Percentiles rank a stretch among this genome's conserved stretches.
These are phyloP conservation scores for Aptenodytes forsteri DNA, from an alignment of 2,113 vertebrate genomes.

Conservation along the genomic window DNA sequence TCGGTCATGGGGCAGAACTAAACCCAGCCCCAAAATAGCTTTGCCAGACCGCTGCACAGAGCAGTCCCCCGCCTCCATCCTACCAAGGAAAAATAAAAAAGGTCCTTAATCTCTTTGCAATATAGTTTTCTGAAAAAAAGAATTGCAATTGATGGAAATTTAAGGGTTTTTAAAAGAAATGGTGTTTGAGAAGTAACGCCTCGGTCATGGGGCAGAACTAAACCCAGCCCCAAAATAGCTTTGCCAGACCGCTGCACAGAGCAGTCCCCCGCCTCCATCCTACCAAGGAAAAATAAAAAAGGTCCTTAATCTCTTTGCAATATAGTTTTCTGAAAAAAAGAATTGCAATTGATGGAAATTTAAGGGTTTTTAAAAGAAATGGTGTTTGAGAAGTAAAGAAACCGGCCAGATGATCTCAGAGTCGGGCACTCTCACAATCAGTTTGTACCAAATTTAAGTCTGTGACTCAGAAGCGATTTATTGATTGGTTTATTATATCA, in stretches of 20 bases:
- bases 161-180: no score
- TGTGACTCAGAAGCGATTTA: not conserved
- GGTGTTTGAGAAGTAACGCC: not conserved
- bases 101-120: fast-evolving
- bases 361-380: not conserved
- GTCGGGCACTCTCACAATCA: not conserved
- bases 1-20: not conserved
- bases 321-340: fast-evolving
- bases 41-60: no score
- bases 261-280: not conserved
- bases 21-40: not conserved
- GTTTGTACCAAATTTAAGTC: not conserved
- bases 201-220: not conserved
- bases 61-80: not conserved
- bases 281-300: not conserved
- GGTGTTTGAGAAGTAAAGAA: not conserved
- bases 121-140: no score
- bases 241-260: no score
- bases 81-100: not conserved
- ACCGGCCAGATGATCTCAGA: not conserved
- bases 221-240: not conserved
- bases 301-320: fast-evolving
- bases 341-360: not conserved
- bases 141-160: no score
- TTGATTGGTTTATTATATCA: not conserved